Evolutionary conservation across 2,888 invertebrate genomes (phyloP).

Genomic region (Drosophila neonasuta): DNA sequence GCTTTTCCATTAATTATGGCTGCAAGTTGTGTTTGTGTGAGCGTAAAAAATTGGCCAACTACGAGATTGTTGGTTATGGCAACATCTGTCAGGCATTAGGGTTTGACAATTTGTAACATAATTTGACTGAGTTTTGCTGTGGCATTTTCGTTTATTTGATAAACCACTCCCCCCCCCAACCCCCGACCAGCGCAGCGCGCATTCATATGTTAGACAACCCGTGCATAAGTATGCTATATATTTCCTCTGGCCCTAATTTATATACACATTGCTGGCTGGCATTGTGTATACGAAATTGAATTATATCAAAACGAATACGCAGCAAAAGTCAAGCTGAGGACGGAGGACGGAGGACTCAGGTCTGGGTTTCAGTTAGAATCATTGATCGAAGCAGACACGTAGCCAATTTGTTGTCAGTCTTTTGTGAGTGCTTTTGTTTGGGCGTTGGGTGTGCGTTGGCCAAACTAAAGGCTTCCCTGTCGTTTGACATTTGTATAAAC

Average conservation of each 20-base stretch:
- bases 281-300: constrained; percentile 62
- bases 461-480: constrained; percentile 44
- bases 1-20: constrained; percentile 56
- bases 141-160: constrained; percentile 23
- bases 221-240: constrained; percentile 16
- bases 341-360: constrained; percentile 16
- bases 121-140: constrained; percentile 37
- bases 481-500: constrained; percentile 65
- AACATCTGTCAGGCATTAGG: constrained; percentile 39
- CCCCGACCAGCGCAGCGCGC: constrained; percentile 5
- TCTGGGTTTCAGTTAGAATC: not conserved
- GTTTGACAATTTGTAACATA: constrained; percentile 45
- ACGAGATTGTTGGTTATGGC: constrained; percentile 9
- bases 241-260: not conserved
- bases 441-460: constrained; percentile 11
- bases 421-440: constrained; percentile 10
- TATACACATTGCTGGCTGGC: constrained; percentile 3
- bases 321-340: constrained; percentile 40
- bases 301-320: constrained; percentile 61
- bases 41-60: constrained; percentile 26
- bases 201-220: constrained; percentile 24
- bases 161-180: constrained; percentile 3
- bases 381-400: constrained; percentile 45
- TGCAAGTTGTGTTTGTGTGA: constrained; percentile 7
- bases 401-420: constrained; percentile 58